A percentile compares a stretch with the other conserved stretches of the same genome.
Evolutionary conservation across 2,888 invertebrate genomes (phyloP).

Genomic region (Diadromus collaris): DNA sequence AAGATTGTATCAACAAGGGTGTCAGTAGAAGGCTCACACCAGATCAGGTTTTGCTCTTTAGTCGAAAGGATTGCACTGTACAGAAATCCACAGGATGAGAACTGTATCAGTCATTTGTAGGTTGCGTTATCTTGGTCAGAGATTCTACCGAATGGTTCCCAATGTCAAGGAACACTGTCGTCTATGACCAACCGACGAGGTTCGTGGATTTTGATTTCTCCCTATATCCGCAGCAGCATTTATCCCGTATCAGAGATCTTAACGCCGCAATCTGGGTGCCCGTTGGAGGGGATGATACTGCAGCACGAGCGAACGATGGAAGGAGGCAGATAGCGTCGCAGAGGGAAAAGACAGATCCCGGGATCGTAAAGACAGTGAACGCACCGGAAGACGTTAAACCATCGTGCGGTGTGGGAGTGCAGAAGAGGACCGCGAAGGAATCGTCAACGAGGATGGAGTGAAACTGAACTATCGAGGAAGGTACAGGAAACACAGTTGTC

Average conservation of each 20-base stretch:
- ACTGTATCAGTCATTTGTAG: background rate
- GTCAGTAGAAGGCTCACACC: background rate
- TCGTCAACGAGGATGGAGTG: background rate
- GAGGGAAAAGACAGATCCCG: slow-evolving; percentile 14
- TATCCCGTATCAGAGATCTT: slow-evolving; percentile 45
- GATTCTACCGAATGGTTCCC: background rate
- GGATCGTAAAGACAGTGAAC: slow-evolving; percentile 57
- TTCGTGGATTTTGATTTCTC: slow-evolving; percentile 22
- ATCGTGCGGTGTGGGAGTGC: slow-evolving; percentile 3
- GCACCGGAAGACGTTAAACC: slow-evolving; percentile 63
- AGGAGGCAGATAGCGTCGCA: slow-evolving; percentile 38
- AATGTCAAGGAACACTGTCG: background rate
- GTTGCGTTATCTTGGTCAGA: background rate
- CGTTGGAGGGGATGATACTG: slow-evolving; percentile 29
- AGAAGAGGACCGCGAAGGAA: slow-evolving; percentile 12
- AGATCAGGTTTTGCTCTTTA: background rate
- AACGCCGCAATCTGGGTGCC: slow-evolving; percentile 14
- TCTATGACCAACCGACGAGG: background rate
- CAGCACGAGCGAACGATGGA: slow-evolving; percentile 4
- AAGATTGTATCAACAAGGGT: background rate
- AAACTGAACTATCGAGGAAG: slow-evolving; percentile 3
- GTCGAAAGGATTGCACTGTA: background rate
- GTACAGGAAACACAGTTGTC: slow-evolving; percentile 6
- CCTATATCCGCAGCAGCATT: slow-evolving; percentile 23
- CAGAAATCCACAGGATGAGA: background rate